Conservation (phyloP, 2,888 invertebrate genomes). For the Timema cristinae region DNA sequence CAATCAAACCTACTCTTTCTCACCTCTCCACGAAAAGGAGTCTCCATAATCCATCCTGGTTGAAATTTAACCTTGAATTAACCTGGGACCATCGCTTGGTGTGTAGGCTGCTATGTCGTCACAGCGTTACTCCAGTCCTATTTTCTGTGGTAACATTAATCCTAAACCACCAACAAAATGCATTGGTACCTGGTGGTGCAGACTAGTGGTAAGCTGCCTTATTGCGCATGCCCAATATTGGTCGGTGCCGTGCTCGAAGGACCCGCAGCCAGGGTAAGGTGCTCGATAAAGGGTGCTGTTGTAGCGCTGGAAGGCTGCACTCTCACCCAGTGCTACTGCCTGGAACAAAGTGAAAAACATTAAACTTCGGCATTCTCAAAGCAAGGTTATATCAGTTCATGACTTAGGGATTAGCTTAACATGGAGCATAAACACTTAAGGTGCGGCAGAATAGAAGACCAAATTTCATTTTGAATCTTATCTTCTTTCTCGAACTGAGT, state of each 20-base stretch:
- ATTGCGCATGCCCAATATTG: conserved; percentile 72
- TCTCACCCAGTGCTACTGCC: conserved; percentile 55
- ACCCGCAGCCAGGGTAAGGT: conserved; percentile 66
- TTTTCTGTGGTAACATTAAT: too few relatives aligned
- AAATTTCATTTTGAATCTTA: too few relatives aligned
- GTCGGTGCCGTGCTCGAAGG: conserved; percentile 57
- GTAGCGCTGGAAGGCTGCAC: conserved; percentile 51
- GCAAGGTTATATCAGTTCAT: too few relatives aligned
- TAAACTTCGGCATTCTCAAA: neutral
- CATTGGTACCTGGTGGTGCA: conserved; percentile 54
- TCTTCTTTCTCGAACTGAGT: neutral
- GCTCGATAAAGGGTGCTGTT: conserved; percentile 52
- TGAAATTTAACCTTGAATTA: too few relatives aligned
- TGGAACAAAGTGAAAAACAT: conserved; percentile 36
- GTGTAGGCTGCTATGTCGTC: too few relatives aligned
- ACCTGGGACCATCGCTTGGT: too few relatives aligned
- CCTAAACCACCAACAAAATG: conserved; percentile 35
- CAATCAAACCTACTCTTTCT: too few relatives aligned
- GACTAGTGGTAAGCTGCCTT: conserved; percentile 63
- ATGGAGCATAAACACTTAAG: neutral
- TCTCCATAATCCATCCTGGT: too few relatives aligned
- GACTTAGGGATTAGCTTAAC: too few relatives aligned
- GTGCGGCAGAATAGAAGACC: too few relatives aligned
- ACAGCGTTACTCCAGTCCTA: too few relatives aligned
- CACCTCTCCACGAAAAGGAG: too few relatives aligned